These are phyloP conservation scores for Darevskia nairensis DNA, from an alignment of 2,797 vertebrate genomes.

Conservation along the genomic window DNA sequence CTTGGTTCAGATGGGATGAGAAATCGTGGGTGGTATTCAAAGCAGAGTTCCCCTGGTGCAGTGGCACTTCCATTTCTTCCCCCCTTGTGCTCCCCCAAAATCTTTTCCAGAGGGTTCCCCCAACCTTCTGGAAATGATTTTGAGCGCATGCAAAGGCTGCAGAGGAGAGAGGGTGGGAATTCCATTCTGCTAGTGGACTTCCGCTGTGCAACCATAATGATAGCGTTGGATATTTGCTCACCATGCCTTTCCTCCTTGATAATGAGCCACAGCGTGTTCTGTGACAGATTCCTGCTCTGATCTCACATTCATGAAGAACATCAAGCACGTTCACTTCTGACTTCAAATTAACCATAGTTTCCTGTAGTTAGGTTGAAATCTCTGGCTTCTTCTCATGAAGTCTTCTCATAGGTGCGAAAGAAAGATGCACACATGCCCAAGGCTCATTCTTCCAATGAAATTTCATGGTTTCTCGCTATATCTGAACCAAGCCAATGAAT, in stretches of 20 bases:
- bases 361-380: neutral
- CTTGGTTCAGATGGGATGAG: neutral
- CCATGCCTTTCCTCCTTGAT: neutral
- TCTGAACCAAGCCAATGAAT: neutral
- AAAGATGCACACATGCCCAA: neutral
- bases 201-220: no score
- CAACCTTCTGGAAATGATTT: no score
- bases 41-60: no score
- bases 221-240: no score
- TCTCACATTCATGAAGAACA: neutral
- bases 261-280: neutral
- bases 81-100: no score
- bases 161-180: no score
- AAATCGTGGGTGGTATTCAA: no score
- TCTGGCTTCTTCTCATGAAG: neutral
- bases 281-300: neutral
- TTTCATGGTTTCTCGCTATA: neutral
- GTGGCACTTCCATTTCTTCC: no score
- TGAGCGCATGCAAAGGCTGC: no score
- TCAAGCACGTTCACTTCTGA: neutral
- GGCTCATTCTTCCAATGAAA: neutral
- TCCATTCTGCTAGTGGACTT: no score
- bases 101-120: no score
- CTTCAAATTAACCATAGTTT: neutral
- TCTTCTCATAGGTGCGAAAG: neutral